Conservation (phyloP, 2,113 vertebrate genomes). For the Ranitomeya variabilis region DNA sequence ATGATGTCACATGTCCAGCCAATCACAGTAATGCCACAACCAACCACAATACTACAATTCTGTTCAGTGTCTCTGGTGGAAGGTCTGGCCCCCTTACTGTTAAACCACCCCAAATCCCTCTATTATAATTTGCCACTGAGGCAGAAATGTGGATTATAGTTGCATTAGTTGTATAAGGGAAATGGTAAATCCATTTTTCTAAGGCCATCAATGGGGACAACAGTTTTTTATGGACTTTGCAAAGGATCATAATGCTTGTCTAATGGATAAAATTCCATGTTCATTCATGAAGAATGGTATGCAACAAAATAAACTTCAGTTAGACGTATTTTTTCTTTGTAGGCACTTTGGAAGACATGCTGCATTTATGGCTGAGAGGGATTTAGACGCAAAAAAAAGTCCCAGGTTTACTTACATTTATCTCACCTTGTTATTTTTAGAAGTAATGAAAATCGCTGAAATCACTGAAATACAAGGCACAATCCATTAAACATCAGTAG, state of each 20-base stretch:
- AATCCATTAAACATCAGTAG: background rate
- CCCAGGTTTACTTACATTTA: no score
- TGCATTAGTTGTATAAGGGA: background rate
- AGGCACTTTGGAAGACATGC: background rate
- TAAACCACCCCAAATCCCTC: background rate
- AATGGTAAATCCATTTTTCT: background rate
- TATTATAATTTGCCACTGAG: background rate
- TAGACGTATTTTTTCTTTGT: background rate
- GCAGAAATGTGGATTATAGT: background rate
- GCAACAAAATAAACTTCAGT: conserved; percentile 3
- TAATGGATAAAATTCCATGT: background rate
- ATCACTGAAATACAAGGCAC: background rate
- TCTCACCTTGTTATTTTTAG: no score
- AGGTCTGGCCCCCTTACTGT: background rate
- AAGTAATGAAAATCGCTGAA: no score
- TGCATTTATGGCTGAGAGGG: background rate
- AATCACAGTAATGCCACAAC: no score
- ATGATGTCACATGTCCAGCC: no score
- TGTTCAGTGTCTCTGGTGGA: background rate
- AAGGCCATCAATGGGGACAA: background rate
- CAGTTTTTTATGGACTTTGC: background rate
- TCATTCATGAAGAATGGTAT: conserved; percentile 12
- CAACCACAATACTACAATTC: no score
- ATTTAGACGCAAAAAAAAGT: background rate
- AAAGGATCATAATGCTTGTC: background rate